phyloP scores from a whole-genome alignment of 2,797 vertebrate species.

The Aerospiza tachiro region DNA sequence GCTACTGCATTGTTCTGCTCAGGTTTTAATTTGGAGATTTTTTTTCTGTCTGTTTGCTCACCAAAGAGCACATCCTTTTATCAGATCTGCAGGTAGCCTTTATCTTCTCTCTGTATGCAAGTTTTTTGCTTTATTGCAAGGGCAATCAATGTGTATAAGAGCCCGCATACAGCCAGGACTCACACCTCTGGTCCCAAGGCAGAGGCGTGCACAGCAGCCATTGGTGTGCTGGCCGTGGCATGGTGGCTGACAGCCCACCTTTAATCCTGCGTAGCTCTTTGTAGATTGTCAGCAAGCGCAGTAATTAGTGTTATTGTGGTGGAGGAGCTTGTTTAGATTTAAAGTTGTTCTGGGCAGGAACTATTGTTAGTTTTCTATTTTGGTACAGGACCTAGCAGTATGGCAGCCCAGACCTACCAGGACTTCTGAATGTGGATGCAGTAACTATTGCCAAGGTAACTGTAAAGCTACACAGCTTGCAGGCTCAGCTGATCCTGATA shows the following conservation, averaged over 20 bases:
- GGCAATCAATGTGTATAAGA: accelerated
- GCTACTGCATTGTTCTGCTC: background rate
- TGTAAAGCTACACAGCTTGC: background rate
- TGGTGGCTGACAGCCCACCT: background rate
- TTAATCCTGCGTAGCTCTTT: background rate
- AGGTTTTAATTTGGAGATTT: background rate
- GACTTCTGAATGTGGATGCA: background rate
- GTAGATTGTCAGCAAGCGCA: background rate
- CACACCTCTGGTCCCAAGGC: background rate
- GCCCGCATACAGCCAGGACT: accelerated
- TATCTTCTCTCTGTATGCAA: background rate
- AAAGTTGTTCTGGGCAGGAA: background rate
- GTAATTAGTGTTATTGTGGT: background rate
- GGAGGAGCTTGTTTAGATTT: background rate
- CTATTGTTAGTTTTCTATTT: background rate
- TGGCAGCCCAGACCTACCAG: background rate
- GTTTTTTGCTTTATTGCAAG: background rate
- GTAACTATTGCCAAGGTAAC: background rate
- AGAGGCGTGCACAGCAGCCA: background rate
- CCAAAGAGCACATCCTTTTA: background rate
- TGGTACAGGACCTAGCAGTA: background rate
- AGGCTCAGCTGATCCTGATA: background rate
- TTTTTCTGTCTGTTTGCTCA: background rate
- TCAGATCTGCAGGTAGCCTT: background rate
- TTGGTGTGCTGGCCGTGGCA: background rate